Conservation (phyloP, 1,140 invertebrate species). For the Magallana gigas region DNA sequence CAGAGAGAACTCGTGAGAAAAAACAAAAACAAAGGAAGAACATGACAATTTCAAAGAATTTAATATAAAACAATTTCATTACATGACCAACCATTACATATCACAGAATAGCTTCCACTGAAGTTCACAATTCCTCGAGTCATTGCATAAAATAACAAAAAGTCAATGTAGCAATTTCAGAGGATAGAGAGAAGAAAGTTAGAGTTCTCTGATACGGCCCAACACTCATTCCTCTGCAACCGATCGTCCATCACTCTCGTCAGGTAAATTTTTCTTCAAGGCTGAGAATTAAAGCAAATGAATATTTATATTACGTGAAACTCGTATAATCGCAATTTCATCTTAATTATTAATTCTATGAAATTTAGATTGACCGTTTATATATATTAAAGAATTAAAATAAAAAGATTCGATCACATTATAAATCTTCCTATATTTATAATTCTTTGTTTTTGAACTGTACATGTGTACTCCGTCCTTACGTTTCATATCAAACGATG, state of each 20-base stretch:
- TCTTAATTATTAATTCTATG: too few relatives aligned
- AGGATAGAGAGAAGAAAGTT: background rate
- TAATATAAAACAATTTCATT: background rate
- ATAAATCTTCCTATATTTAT: too few relatives aligned
- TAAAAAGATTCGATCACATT: too few relatives aligned
- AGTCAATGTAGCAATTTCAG: background rate
- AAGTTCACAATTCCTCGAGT: background rate
- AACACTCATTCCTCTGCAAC: background rate
- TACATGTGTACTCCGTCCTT: background rate
- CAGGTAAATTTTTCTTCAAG: constrained; percentile 14
- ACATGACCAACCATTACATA: background rate
- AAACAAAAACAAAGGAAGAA: background rate
- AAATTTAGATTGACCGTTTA: too few relatives aligned
- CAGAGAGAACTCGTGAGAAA: too few relatives aligned
- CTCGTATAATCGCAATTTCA: background rate
- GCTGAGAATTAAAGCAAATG: background rate
- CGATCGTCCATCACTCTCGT: background rate
- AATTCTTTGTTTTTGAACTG: too few relatives aligned
- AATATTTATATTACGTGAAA: background rate
- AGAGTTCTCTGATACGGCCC: too few relatives aligned
- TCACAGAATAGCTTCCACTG: constrained; percentile 7
- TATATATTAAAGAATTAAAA: too few relatives aligned
- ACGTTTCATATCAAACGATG: constrained; percentile 73
- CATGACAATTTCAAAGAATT: background rate
- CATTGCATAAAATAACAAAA: background rate